Percentiles rank a stretch among this genome's conserved stretches.
phyloP scores from a whole-genome alignment of 2,113 vertebrate species.

The Willisornis vidua region DNA sequence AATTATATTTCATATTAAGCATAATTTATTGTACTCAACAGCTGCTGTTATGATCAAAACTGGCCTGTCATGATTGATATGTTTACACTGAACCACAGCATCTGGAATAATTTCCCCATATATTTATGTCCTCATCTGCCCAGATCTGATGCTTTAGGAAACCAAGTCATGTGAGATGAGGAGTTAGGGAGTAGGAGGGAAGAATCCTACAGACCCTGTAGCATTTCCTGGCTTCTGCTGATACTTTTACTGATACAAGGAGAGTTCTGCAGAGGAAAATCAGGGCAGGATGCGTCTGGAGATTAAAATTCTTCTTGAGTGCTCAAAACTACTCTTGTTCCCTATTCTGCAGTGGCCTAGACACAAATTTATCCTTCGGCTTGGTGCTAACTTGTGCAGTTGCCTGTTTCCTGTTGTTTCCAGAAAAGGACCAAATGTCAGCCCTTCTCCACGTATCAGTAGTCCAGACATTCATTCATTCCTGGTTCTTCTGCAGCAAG shows the following conservation, averaged over 20 bases:
- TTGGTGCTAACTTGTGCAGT: not conserved
- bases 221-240: not conserved
- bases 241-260: not conserved
- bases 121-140: not conserved
- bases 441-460: not conserved
- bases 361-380: not conserved
- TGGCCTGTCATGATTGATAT: not conserved
- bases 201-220: not conserved
- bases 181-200: not conserved
- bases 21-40: not conserved
- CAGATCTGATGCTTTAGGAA: not conserved
- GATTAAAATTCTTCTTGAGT: not conserved
- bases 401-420: not conserved
- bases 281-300: not conserved
- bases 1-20: not conserved
- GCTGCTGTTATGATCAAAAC: not conserved
- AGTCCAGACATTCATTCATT: not conserved
- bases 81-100: conserved; percentile 1
- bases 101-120: not conserved
- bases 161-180: accelerated
- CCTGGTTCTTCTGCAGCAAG: not conserved
- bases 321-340: not conserved
- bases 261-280: not conserved
- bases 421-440: not conserved
- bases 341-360: not conserved